Evolutionary conservation across 2,797 vertebrate genomes (phyloP).

Genomic region (Lagocephalus sceleratus): DNA sequence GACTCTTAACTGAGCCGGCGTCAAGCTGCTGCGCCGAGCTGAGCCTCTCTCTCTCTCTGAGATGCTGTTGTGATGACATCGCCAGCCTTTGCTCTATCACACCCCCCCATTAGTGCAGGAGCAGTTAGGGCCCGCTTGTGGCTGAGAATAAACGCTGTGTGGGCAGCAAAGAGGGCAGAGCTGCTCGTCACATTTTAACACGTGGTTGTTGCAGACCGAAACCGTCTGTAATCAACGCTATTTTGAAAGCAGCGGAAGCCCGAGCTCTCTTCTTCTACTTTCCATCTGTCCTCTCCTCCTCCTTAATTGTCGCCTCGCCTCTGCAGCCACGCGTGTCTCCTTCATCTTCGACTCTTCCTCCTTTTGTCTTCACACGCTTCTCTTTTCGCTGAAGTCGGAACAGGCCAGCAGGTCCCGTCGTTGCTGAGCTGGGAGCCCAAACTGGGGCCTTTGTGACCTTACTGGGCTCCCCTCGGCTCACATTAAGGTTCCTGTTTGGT

Average conservation of each 20-base stretch:
- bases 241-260: slow-evolving; percentile 40
- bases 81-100: too few relatives aligned
- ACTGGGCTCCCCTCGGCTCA: too few relatives aligned
- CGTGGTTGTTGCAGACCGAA: slow-evolving; percentile 48
- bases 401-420: too few relatives aligned
- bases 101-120: too few relatives aligned
- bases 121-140: background rate
- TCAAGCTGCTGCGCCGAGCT: too few relatives aligned
- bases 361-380: background rate
- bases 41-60: too few relatives aligned
- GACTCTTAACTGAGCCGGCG: too few relatives aligned
- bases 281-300: slow-evolving; percentile 41
- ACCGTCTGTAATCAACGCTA: slow-evolving; percentile 65
- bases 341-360: slow-evolving; percentile 8
- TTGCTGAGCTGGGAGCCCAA: too few relatives aligned
- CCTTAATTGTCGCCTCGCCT: slow-evolving; percentile 37
- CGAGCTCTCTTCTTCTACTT: slow-evolving; percentile 29
- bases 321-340: background rate
- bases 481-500: too few relatives aligned
- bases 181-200: slow-evolving; percentile 46
- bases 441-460: too few relatives aligned
- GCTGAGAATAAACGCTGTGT: slow-evolving; percentile 33
- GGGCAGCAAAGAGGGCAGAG: slow-evolving; percentile 35
- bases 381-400: slow-evolving; percentile 43
- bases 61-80: too few relatives aligned